These are phyloP conservation scores for Cheilosia soror DNA, from an alignment of 2,888 invertebrate genomes.

Conservation along the genomic window DNA sequence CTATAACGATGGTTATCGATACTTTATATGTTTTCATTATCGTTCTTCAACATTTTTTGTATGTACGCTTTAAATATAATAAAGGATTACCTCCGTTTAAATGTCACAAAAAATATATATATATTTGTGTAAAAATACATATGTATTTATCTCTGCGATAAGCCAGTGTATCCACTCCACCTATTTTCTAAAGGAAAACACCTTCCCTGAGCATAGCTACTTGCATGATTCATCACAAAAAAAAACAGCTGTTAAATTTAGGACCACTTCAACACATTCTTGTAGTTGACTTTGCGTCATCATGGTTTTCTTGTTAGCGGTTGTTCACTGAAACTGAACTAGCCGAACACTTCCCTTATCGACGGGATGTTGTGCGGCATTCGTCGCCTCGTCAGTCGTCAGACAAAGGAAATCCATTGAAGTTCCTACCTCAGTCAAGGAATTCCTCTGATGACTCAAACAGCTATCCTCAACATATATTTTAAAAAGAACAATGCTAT, in stretches of 20 bases:
- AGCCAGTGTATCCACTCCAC: no score
- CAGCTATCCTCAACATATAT: conserved; percentile 3
- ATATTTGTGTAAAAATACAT: no score
- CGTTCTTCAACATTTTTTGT: no score
- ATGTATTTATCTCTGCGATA: no score
- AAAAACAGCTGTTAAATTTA: not conserved
- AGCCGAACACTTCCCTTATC: not conserved
- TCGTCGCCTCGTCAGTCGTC: no score
- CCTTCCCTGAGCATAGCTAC: not conserved
- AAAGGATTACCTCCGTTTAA: no score
- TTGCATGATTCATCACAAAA: not conserved
- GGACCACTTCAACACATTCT: not conserved
- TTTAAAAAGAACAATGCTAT: conserved; percentile 14
- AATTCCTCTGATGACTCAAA: conserved; percentile 46
- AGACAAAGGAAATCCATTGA: not conserved
- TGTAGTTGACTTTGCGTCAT: not conserved
- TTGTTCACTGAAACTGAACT: no score
- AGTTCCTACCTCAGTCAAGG: not conserved
- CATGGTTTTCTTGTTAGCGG: not conserved
- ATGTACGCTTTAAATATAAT: no score
- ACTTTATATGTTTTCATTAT: no score
- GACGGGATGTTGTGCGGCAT: conserved; percentile 4
- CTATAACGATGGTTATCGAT: no score
- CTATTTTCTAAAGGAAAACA: no score
- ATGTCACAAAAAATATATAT: no score